Percentiles rank a stretch among this genome's conserved stretches.
These are phyloP conservation scores for Dynastes hyllus DNA, from an alignment of 2,888 invertebrate genomes.

Conservation along the genomic window DNA sequence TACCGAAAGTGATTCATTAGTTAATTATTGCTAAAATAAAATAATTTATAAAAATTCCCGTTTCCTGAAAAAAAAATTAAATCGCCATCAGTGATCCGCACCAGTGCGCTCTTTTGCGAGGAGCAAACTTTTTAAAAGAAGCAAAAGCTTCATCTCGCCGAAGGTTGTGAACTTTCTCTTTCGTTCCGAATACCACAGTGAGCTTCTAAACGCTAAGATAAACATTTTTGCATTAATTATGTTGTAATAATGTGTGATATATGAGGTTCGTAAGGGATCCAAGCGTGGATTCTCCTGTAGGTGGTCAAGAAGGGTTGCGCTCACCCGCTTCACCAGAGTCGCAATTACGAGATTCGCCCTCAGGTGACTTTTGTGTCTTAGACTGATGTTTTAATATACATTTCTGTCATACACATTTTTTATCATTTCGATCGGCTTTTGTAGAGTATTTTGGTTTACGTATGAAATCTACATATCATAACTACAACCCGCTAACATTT, in stretches of 20 bases:
- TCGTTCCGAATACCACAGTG: constrained; percentile 34
- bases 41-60: constrained; percentile 39
- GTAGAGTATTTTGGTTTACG: constrained; percentile 6
- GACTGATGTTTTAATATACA: constrained; percentile 52
- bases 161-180: constrained; percentile 43
- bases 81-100: constrained; percentile 37
- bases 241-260: constrained; percentile 54
- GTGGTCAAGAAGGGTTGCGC: constrained; percentile 66
- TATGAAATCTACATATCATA: background rate
- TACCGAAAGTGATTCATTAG: constrained; percentile 40
- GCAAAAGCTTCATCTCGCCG: constrained; percentile 24
- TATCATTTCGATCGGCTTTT: constrained; percentile 1
- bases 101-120: constrained; percentile 15
- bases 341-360: constrained; percentile 65
- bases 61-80: constrained; percentile 16
- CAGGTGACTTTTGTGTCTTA: constrained; percentile 65
- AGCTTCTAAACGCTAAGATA: constrained; percentile 29
- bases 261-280: constrained; percentile 61
- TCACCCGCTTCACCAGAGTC: constrained; percentile 65
- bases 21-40: constrained; percentile 29
- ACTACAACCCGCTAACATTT: background rate
- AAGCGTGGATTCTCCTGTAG: constrained; percentile 68
- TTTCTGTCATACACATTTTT: constrained; percentile 43
- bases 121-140: constrained; percentile 4
- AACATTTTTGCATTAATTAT: constrained; percentile 11